Evolutionary conservation across 2,888 invertebrate species (phyloP), one percentile per base, ranked within the genome.

Genomic region (Amaurobius ferox): DNA sequence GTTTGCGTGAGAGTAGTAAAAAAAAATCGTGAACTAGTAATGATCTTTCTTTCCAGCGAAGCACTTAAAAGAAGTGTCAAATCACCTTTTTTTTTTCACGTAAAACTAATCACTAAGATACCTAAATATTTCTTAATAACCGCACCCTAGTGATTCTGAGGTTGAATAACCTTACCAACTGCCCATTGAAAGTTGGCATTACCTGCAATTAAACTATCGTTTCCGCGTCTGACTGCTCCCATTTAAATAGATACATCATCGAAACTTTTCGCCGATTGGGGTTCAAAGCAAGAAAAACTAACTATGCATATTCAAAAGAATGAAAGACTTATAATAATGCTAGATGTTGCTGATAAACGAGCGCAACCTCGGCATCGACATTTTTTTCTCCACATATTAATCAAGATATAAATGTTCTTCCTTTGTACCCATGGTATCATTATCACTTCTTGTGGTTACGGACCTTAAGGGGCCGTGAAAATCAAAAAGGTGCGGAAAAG

Each of bases 211-310:
- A 83, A 76, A 83, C 40, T 35, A 29, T 61, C 61, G 61, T 76
- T 83, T 71, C 81, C 76, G 76, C 74, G n/a, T 81, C 44, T 76
- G 70, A 71, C 40, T 76, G 70, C 32, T 81, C 74, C 73, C 67
- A 81, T 81, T 81, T 80, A 67, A 73, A 72, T 28, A 55, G 35
- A 67, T 73, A 73, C 48, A 61, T 68, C 74, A 72, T 48, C 40
- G 48, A 71, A 28, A 26, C 40, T 30, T 67, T 48, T 67, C 35
- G 55, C 23, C 35, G 68, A 74, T 68, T 74, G 74, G 74, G 66
- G 68, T 40, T 32, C 66, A 66, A 32, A 66, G 35, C 35, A 72
- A 68, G 29, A 79, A 44, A 79, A 73, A 79, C 19, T 13, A 39
- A 40, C 55, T 26, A 76, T 61, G 23, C 48, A 44, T 55, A 71